phyloP scores from a whole-genome alignment of 1,140 invertebrate species.

The Macrobrachium rosenbergii region DNA sequence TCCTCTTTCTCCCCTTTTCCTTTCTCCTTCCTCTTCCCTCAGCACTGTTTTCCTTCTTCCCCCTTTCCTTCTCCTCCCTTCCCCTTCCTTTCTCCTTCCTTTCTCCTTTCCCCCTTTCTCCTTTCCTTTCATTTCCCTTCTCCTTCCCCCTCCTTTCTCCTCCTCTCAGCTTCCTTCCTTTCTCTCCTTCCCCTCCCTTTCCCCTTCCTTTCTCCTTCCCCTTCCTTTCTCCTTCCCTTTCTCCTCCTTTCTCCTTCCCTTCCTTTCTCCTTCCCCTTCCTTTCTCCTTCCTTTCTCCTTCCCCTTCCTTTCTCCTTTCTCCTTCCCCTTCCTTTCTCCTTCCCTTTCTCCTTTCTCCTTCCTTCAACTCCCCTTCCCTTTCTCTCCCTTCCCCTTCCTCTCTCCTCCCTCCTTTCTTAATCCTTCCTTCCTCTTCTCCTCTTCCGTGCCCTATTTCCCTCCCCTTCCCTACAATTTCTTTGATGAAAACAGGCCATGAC shows the following conservation, averaged over 20 bases:
- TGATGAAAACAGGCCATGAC: no score
- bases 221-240: background rate
- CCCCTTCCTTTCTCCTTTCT: background rate
- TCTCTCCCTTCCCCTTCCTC: no score
- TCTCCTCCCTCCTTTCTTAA: no score
- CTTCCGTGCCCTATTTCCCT: no score
- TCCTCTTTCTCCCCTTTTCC: background rate
- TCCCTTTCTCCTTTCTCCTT: no score
- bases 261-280: background rate
- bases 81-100: constrained; percentile 16
- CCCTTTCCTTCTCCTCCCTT: no score
- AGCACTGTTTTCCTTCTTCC: constrained; percentile 14
- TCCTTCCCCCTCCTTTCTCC: no score
- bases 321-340: no score
- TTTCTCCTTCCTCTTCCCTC: constrained; percentile 3
- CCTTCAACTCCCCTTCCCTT: no score
- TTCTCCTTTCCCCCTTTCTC: background rate
- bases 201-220: background rate
- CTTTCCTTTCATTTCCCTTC: no score
- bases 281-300: background rate
- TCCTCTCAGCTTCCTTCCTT: background rate
- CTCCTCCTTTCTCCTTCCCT: background rate
- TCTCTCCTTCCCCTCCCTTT: background rate
- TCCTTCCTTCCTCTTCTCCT: no score
- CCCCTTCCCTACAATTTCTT: no score